phyloP scores from a whole-genome alignment of 2,797 vertebrate genomes.

The Xerus rutilus region DNA sequence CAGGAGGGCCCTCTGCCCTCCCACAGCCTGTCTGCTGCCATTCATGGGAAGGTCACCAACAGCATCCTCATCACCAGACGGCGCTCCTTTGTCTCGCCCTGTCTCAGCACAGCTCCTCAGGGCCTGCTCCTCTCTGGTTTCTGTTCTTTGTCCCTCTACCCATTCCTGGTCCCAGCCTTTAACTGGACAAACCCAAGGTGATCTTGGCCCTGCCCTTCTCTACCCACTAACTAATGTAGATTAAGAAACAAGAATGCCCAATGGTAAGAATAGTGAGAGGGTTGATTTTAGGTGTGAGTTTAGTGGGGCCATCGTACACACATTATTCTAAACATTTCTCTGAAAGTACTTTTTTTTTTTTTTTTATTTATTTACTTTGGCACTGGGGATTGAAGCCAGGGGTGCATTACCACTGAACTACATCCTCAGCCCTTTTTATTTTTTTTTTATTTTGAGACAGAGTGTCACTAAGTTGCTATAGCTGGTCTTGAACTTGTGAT shows the following conservation, averaged over 20 bases:
- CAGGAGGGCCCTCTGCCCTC: not conserved
- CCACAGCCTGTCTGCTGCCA: not conserved
- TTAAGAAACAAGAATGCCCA: not conserved
- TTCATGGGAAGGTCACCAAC: not conserved
- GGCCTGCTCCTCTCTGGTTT: not conserved
- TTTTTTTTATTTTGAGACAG: too few species aligned
- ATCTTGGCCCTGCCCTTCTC: not conserved
- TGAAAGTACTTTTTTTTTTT: not conserved
- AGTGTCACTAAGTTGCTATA: too few species aligned
- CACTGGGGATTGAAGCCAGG: too few species aligned
- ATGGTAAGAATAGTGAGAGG: not conserved
- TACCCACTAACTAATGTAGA: not conserved
- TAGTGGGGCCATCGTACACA: not conserved
- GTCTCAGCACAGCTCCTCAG: not conserved
- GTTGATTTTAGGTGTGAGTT: not conserved
- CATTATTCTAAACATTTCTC: conserved; percentile 17
- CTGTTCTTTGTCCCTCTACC: not conserved
- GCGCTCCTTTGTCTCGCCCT: not conserved
- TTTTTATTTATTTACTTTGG: too few species aligned
- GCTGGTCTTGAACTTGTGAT: too few species aligned
- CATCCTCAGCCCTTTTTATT: too few species aligned
- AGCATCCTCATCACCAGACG: not conserved
- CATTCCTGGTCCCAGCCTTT: not conserved
- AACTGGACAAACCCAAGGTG: not conserved
- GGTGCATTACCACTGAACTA: too few species aligned